Evolutionary conservation across 2,797 vertebrate genomes (phyloP).

Genomic region (Mormyrus hasselquistii): DNA sequence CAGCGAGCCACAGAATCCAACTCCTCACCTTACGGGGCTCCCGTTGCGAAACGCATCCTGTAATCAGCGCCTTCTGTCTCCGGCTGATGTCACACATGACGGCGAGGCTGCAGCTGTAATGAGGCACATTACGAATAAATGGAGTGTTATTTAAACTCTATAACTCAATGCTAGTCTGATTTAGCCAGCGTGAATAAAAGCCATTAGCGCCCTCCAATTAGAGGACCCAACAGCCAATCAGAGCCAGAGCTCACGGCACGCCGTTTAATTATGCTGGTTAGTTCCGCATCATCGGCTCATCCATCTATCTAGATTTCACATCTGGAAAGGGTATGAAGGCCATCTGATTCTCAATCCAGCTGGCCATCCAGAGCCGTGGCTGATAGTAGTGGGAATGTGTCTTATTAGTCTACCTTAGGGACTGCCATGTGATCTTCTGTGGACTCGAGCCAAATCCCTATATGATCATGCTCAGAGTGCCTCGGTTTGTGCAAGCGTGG

Average conservation of each 20-base stretch:
- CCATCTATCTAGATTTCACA: constrained; percentile 22
- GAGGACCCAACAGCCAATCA: constrained; percentile 14
- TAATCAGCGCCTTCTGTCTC: background rate
- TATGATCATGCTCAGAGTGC: background rate
- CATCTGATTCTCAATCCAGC: constrained; percentile 22
- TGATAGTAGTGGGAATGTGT: constrained; percentile 19
- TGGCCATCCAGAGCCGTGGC: background rate
- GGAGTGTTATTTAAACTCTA: constrained; percentile 16
- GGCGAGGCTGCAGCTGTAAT: background rate
- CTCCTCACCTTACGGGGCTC: background rate
- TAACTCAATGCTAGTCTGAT: constrained; percentile 1
- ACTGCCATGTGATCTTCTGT: constrained; percentile 7
- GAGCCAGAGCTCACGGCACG: background rate
- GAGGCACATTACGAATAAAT: background rate
- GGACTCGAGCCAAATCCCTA: constrained; percentile 14
- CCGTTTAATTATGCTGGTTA: constrained; percentile 16
- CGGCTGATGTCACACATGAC: background rate
- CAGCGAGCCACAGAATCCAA: background rate
- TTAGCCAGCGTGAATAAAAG: constrained; percentile 18
- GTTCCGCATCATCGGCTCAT: constrained; percentile 18
- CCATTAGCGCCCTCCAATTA: constrained; percentile 26
- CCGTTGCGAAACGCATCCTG: background rate
- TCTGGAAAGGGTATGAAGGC: constrained; percentile 20
- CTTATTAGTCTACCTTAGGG: constrained; percentile 19
- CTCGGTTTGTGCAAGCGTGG: background rate